These are phyloP conservation scores for Sphaerophoria taeniata DNA, from an alignment of 2,888 invertebrate genomes.

Conservation along the genomic window DNA sequence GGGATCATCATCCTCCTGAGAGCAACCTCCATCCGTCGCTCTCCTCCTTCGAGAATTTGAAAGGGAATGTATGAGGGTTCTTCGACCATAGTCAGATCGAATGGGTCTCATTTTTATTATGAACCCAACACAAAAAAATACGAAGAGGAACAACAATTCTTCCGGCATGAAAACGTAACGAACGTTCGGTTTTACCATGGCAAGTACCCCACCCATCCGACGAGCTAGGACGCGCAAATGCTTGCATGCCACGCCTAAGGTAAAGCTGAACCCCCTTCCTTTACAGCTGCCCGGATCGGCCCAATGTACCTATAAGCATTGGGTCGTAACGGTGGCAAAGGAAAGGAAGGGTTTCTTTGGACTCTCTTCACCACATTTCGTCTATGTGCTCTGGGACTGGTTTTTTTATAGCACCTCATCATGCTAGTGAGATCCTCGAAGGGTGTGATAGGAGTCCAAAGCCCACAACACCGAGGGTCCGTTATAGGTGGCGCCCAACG, in stretches of 20 bases:
- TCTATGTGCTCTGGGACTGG: neutral
- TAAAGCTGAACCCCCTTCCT: neutral
- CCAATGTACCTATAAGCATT: neutral
- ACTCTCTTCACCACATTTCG: too few relatives aligned
- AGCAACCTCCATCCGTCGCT: neutral
- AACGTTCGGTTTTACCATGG: neutral
- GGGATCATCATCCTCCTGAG: neutral
- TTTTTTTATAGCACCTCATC: neutral
- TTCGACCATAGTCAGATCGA: neutral
- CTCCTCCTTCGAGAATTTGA: neutral
- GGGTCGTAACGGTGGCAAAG: conserved; percentile 4
- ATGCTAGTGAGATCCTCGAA: neutral
- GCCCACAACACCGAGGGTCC: conserved; percentile 1
- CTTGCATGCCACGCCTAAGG: neutral
- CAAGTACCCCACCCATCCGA: conserved; percentile 1
- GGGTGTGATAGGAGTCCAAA: neutral
- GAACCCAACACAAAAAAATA: neutral
- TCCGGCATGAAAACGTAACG: neutral
- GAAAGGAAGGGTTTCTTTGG: neutral
- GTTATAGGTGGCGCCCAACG: conserved; percentile 19
- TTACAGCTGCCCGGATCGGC: conserved; percentile 3
- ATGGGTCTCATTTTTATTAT: neutral
- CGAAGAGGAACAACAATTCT: neutral
- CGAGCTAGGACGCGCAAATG: neutral
- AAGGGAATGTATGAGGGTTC: neutral